Conservation (phyloP, 2,888 invertebrate species). For the Caenorhabditis drosophilae region DNA sequence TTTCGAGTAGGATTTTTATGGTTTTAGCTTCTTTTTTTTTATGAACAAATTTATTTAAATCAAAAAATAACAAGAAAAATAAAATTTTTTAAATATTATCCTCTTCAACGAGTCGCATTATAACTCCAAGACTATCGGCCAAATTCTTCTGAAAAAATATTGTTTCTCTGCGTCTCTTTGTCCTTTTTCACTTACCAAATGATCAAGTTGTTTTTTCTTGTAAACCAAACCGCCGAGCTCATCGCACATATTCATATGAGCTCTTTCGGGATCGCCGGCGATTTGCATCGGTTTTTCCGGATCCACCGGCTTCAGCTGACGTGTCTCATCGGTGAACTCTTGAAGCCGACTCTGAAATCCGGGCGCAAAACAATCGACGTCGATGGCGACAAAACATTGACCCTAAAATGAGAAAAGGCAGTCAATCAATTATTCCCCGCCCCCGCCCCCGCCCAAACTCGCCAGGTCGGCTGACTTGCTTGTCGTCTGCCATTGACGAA, state of each 20-base stretch:
- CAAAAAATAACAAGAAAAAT: not conserved
- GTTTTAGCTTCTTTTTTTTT: not conserved
- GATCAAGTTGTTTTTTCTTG: conserved; percentile 73
- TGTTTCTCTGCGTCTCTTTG: not conserved
- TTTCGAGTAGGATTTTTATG: not conserved
- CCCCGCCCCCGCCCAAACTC: conserved; percentile 16
- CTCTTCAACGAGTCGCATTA: conserved; percentile 31
- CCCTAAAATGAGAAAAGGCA: no score
- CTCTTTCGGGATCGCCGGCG: conserved; percentile 68
- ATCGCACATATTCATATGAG: conserved; percentile 63
- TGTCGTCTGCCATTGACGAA: conserved; percentile 80
- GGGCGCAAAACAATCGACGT: conserved; percentile 68
- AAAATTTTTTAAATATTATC: not conserved
- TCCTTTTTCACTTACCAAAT: conserved; percentile 74
- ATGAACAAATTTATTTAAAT: not conserved
- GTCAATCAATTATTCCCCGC: not conserved
- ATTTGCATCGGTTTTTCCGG: conserved; percentile 57
- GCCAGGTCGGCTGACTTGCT: conserved; percentile 75
- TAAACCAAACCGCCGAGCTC: conserved; percentile 66
- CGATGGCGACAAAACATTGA: conserved; percentile 68
- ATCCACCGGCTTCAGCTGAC: conserved; percentile 60
- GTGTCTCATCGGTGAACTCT: conserved; percentile 63
- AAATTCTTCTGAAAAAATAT: conserved; percentile 25
- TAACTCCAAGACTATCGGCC: conserved; percentile 33
- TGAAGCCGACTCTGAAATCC: conserved; percentile 64